These are phyloP conservation scores for Heliopora coerulea DNA, from an alignment of 92 coral and sea anemone genomes.

Conservation along the genomic window DNA sequence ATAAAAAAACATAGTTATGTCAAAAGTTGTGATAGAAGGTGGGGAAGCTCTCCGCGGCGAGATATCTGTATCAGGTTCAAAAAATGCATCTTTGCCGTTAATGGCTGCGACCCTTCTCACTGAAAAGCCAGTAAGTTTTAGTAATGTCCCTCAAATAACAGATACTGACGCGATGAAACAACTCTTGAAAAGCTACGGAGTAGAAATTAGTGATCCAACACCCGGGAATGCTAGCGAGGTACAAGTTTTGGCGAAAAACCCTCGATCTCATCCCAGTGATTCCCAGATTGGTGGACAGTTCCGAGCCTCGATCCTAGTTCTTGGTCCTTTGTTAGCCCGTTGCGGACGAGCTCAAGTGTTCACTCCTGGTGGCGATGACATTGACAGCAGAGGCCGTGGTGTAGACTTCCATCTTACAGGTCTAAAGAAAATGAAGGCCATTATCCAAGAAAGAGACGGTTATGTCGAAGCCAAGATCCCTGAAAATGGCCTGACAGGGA, in stretches of 20 bases:
- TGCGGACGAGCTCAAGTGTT: neutral
- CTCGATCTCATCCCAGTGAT: neutral
- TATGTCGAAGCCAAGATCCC: conserved; percentile 36
- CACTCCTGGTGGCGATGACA: conserved; percentile 25
- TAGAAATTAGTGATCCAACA: neutral
- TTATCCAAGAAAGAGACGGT: neutral
- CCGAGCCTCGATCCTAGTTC: conserved; percentile 25
- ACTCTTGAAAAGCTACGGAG: conserved; percentile 1
- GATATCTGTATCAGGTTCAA: conserved; percentile 43
- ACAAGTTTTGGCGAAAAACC: neutral
- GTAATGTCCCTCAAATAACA: conserved; percentile 39
- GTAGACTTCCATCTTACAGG: conserved; percentile 32
- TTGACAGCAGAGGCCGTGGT: conserved; percentile 33
- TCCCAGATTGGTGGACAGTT: conserved; percentile 14
- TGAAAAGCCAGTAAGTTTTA: conserved; percentile 23
- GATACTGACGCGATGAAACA: conserved; percentile 19
- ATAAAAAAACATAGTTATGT: neutral
- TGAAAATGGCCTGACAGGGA: conserved; percentile 20
- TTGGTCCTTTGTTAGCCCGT: conserved; percentile 39
- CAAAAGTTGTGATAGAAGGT: conserved; percentile 19
- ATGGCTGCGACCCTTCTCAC: conserved; percentile 52
- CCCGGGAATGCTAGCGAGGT: no score
- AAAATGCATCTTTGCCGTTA: conserved; percentile 51
- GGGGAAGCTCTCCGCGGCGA: conserved; percentile 38
- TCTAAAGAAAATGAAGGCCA: conserved; percentile 22